Evolutionary conservation across 2,797 vertebrate species (phyloP).

Genomic region (Sebastes itinus): DNA sequence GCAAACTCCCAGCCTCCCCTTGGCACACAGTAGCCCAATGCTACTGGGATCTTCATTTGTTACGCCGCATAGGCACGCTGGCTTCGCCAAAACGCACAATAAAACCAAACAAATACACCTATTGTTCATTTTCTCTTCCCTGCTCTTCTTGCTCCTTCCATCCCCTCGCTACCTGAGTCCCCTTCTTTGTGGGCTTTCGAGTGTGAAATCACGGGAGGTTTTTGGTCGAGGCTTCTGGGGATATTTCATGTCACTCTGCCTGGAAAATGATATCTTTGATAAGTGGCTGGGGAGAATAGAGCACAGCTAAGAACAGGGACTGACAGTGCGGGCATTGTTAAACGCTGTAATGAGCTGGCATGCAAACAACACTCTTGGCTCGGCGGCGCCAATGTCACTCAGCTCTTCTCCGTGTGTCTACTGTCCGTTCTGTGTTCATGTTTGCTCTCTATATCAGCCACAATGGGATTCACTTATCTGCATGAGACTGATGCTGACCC

Average conservation of each 20-base stretch:
- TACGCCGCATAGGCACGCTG: constrained; percentile 49
- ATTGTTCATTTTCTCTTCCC: constrained; percentile 39
- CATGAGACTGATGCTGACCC: constrained; percentile 60
- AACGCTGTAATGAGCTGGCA: constrained; percentile 61
- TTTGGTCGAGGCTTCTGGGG: constrained; percentile 37
- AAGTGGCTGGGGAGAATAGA: constrained; percentile 40
- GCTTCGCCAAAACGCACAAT: constrained; percentile 35
- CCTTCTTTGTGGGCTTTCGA: constrained; percentile 43
- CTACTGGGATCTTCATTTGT: constrained; percentile 68
- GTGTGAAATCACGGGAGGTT: constrained; percentile 47
- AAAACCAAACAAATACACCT: constrained; percentile 23
- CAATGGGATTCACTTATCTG: constrained; percentile 64
- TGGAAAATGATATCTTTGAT: constrained; percentile 58
- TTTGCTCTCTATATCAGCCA: constrained; percentile 26
- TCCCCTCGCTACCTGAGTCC: constrained; percentile 1
- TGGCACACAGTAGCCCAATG: constrained; percentile 43
- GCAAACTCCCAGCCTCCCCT: constrained; percentile 54
- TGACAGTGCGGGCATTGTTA: constrained; percentile 54
- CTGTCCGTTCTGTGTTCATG: constrained; percentile 27
- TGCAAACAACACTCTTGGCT: background rate
- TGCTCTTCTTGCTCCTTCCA: constrained; percentile 20
- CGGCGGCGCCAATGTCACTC: constrained; percentile 42
- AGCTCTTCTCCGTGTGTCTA: constrained; percentile 29
- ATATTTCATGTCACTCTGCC: constrained; percentile 60
- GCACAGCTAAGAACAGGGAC: constrained; percentile 25